Conservation (phyloP, 2,888 invertebrate genomes). For the Drosophila diplacantha region DNA sequence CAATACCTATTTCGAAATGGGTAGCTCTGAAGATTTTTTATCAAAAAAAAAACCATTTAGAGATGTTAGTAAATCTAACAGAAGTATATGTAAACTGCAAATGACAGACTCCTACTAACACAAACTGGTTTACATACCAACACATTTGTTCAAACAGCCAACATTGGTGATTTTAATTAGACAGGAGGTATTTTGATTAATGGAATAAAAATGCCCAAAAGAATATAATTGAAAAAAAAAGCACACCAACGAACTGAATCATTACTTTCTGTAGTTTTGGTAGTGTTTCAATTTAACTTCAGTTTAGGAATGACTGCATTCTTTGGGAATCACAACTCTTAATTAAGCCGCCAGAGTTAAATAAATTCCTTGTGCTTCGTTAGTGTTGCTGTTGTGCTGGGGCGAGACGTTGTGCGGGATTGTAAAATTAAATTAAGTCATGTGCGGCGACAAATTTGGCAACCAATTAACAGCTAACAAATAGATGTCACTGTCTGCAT, state of each 20-base stretch:
- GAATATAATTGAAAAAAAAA: constrained; percentile 1
- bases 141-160: constrained; percentile 40
- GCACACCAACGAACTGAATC: constrained; percentile 19
- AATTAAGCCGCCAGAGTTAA: constrained; percentile 63
- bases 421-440: constrained; percentile 60
- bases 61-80: neutral
- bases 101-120: neutral
- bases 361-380: constrained; percentile 55
- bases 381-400: constrained; percentile 30
- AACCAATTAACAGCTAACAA: constrained; percentile 69
- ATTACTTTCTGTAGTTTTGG: constrained; percentile 43
- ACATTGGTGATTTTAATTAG: constrained; percentile 58
- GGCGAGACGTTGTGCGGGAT: constrained; percentile 22
- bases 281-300: constrained; percentile 30
- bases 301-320: constrained; percentile 60
- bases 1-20: neutral
- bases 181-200: constrained; percentile 62
- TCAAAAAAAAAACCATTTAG: too few relatives aligned
- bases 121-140: constrained; percentile 30
- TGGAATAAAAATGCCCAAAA: constrained; percentile 53
- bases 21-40: too few relatives aligned
- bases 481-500: constrained; percentile 54
- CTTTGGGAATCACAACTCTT: constrained; percentile 38
- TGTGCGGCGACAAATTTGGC: constrained; percentile 56
- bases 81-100: neutral